Evolutionary conservation across 2,797 vertebrate genomes (phyloP), one percentile per base, ranked within the genome.

Genomic region (Serranus cabrilla): DNA sequence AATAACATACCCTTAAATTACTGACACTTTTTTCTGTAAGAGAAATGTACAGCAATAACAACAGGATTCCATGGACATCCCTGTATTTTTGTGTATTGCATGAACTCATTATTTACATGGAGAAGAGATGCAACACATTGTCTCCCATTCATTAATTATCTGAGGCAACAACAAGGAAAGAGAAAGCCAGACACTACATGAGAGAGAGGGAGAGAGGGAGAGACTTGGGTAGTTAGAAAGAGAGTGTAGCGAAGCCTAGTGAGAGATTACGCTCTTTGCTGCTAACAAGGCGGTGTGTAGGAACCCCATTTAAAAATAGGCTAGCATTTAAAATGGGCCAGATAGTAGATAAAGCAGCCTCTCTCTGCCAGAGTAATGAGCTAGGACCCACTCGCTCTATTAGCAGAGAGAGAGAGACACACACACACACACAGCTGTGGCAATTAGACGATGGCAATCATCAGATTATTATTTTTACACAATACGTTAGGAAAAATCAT

Each of bases 281-380:
- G 80, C 87, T 87, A 86, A 84, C 82, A 86, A 76, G 78, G 84
- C 81, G 9, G 37, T 50, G 78, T 88, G 81, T 80, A 83, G 87
- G 72, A 93, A 79, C 71, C 71, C 70, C 68, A 88, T 93, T 93
- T 93, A 91, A 94, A 94, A 93, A 94, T 92, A 92, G 87, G 84
- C 90, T 77, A 78, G 86, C 63, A 89, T 92, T 92, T 92, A 91
- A 93, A 91, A 93, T 87, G 84, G 91, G 85, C 87, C 89, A 93
- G 91, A 94, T 93, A 89, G 86, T 74, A 92, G 92, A 94, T 94
- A 92, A 93, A 90, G 81, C 78, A 82, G 76, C 71, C 67, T 65
- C 83, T 81, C 85, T 89, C 83, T 84, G 81, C 82, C 81, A 74
- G 82, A 86, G 82, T 93, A 94, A 94, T 94, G 91, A 94, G 93